These are phyloP conservation scores for Palythoa grandiflora DNA, from an alignment of 92 coral and sea anemone genomes.

Conservation along the genomic window DNA sequence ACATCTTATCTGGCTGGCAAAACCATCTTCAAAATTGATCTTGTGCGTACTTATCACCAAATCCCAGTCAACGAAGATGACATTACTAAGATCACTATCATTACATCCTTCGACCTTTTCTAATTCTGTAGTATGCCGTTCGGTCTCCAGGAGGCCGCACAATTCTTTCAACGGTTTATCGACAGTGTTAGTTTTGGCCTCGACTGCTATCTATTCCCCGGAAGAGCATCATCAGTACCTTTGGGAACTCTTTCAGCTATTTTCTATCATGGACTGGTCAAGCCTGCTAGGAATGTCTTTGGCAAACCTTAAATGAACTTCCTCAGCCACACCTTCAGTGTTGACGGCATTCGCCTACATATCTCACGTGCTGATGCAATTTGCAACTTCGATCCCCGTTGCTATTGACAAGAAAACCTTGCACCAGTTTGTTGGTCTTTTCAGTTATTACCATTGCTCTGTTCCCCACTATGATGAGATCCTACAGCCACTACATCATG, in stretches of 20 bases:
- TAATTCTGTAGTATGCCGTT: constrained; percentile 58
- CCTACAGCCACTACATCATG: no score
- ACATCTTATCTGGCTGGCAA: constrained; percentile 50
- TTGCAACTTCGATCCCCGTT: no score
- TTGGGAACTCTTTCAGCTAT: constrained; percentile 48
- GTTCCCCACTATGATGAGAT: no score
- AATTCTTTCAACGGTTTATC: constrained; percentile 51
- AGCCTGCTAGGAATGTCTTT: constrained; percentile 61
- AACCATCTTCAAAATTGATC: constrained; percentile 51
- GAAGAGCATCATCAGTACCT: constrained; percentile 5
- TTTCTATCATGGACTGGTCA: constrained; percentile 55
- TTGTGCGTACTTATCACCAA: constrained; percentile 15
- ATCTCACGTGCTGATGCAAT: no score
- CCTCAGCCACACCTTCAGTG: constrained; percentile 55
- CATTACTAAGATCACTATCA: constrained; percentile 7
- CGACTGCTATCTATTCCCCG: background rate
- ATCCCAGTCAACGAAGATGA: constrained; percentile 46
- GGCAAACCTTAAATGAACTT: constrained; percentile 57
- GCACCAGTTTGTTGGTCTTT: no score
- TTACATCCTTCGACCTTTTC: constrained; percentile 19
- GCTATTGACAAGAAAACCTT: no score
- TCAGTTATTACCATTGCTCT: no score
- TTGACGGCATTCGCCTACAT: background rate
- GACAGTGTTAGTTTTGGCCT: background rate
- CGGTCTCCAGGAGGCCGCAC: constrained; percentile 50